Evolutionary conservation across 2,113 vertebrate species (phyloP), one percentile per base, ranked within the genome.

Genomic region (Thamnaconus septentrionalis): DNA sequence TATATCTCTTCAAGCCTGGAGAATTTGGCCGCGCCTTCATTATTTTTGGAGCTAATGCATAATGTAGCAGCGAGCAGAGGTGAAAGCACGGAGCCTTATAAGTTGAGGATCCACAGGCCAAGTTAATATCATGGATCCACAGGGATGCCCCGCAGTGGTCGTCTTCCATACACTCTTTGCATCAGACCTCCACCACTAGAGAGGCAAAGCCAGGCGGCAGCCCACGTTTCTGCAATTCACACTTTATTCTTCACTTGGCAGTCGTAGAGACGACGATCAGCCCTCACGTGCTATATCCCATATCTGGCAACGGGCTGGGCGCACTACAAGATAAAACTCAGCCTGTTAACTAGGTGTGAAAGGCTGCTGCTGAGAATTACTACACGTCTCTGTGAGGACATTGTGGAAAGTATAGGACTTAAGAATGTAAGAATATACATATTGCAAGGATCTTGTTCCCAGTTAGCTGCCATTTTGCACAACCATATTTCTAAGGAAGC

Each of bases 321-420:
- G 2, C 69, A 49, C 56, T 66, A 56, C 11, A 52, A 72, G 70
- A 79, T 57, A 69, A 61, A 66, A 49, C 61, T 56, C 71, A 31
- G 66, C 76, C 71, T 81, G 54, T 77, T 76, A 80, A 79, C 79
- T 69, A 64, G 73, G 77, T 79, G 75, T 75, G 71, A 75, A 79
- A 76, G 3, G 41, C 61, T 53, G 44, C 61, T 12, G 74, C 58
- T 51, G 46, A 65, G 77, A 65, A 71, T 75, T 73, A 64, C 61
- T 53, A 39, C 50, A 50, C 7, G 4, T 64, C 72, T 68, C 47
- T 62, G 4, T 45, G 46, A 71, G 56, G 79, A 62, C 59, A 41
- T 56, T 31, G 4, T 41, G 42, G 70, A 71, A 71, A 61, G 31
- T 6, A 31, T 31, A 11, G 55, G 51, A 74, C 50, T 71, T 62